Conservation (phyloP, 37 sponge, comb jelly and placozoan genomes). For the Crambe crambe region DNA sequence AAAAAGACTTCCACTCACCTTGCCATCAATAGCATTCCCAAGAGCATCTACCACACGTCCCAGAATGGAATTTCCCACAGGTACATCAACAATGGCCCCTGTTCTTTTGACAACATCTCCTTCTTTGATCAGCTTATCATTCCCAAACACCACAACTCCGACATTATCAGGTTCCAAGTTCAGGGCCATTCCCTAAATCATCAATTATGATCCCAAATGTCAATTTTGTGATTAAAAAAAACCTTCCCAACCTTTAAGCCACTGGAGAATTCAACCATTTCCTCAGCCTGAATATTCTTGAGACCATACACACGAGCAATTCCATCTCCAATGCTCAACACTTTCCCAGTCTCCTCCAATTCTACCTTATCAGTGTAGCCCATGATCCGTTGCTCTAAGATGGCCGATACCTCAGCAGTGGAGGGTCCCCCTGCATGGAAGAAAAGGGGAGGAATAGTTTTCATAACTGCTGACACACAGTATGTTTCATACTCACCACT, state of each 20-base stretch:
- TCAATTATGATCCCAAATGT: background rate
- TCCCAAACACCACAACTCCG: slow-evolving; percentile 99
- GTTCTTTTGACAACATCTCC: slow-evolving; percentile 98
- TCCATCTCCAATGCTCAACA: slow-evolving; percentile 97
- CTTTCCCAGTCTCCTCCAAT: slow-evolving; percentile 98
- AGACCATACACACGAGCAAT: slow-evolving; percentile 99
- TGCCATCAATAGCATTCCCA: slow-evolving; percentile 96
- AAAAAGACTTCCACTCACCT: slow-evolving; percentile 47
- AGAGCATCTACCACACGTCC: slow-evolving; percentile 98
- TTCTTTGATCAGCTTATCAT: slow-evolving; percentile 98
- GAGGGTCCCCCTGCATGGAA: slow-evolving; percentile 37
- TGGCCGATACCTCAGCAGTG: slow-evolving; percentile 90
- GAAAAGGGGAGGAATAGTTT: background rate
- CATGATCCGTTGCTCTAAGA: slow-evolving; percentile 93
- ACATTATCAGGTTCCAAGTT: slow-evolving; percentile 99
- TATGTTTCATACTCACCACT: slow-evolving; percentile 48
- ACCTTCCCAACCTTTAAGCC: slow-evolving; percentile 99
- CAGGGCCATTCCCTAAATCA: slow-evolving; percentile 90
- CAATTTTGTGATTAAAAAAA: no score
- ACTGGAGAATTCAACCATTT: slow-evolving; percentile 97
- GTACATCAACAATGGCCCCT: slow-evolving; percentile 98
- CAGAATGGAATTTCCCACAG: slow-evolving; percentile 86
- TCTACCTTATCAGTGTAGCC: slow-evolving; percentile 84
- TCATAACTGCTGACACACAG: background rate
- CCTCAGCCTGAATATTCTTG: slow-evolving; percentile 99